These are phyloP conservation scores for Macrotis lagotis DNA, from an alignment of 2,113 vertebrate species.

Conservation along the genomic window DNA sequence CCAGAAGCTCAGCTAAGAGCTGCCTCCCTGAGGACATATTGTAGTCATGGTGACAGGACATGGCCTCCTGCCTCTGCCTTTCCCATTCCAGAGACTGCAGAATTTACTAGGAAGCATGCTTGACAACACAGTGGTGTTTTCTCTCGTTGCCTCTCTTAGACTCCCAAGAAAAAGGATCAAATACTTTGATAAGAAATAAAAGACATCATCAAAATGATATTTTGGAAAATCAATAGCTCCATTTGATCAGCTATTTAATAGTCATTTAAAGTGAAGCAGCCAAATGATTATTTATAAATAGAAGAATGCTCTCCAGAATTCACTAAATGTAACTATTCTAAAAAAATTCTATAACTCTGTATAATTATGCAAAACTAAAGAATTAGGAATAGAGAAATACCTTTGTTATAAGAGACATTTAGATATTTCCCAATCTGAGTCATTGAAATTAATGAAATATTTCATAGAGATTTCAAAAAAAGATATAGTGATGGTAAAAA, in stretches of 20 bases:
- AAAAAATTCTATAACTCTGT: constrained; percentile 19
- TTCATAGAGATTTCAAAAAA: constrained; percentile 6
- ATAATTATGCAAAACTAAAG: constrained; percentile 1
- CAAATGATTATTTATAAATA: constrained; percentile 38
- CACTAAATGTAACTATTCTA: constrained; percentile 32
- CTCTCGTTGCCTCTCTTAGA: constrained; percentile 32
- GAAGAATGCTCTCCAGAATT: constrained; percentile 18
- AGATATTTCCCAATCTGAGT: constrained; percentile 1
- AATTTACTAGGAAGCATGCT: constrained; percentile 63
- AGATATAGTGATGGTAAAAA: not conserved
- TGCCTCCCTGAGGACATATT: constrained; percentile 74
- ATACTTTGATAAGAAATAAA: not conserved
- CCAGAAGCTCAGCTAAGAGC: constrained; percentile 69
- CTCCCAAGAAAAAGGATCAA: constrained; percentile 6
- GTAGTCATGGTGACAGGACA: constrained; percentile 84
- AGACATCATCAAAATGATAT: not conserved
- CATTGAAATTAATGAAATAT: not conserved
- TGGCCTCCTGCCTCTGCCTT: constrained; percentile 79
- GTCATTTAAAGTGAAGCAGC: constrained; percentile 51
- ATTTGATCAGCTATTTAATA: constrained; percentile 3
- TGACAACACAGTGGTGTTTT: constrained; percentile 56
- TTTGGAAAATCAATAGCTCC: constrained; percentile 7
- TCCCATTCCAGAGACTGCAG: constrained; percentile 62
- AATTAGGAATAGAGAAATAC: constrained; percentile 25
- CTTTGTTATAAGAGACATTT: constrained; percentile 4